Evolutionary conservation across 2,113 vertebrate genomes (phyloP), one percentile per base, ranked within the genome.

Genomic region (Cynocephalus volans): DNA sequence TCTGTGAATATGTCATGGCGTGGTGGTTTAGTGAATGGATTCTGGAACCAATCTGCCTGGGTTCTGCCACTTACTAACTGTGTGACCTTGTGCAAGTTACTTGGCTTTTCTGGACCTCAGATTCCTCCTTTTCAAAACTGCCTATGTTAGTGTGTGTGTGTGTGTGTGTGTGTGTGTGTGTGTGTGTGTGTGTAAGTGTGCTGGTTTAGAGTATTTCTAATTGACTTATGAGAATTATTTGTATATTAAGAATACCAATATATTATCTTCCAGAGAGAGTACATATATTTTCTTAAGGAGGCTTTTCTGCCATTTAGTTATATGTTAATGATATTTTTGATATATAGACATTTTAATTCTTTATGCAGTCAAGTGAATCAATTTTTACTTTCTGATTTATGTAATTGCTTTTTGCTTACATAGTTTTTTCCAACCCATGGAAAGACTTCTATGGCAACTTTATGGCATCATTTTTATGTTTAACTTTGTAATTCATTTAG

Each of bases 401-500:
- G 41, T 17, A 79, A 45, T 88, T 94, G 31, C 8, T 52, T 82
- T 88, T 87, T 67, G 26, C 18, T 88, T 88, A 28, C 9, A 60
- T 36, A 83, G 6, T 58, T 88, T 91, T 65, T 33, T 75, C n/a
- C 41, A 76, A 86, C 31, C 28, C 31, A 56, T 41, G 9, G 48
- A 76, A 24, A 80, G 3, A 73, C 60, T 50, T 73, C 31, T 70
- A 18, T 62, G 36, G 9, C 70, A 95, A 77, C 28, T 69, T 95
- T 56, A 65, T 52, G 4, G 24, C 6, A 14, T 80, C 12, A 52
- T 31, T 95, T 67, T 90, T 86, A 77, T 5, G 45, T 31, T 60
- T 50, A 76, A 62, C n/a, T 24, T 96, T 87, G n/a, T 84, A 33
- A 70, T 82, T 41, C 31, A 76, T n/a, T 84, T 76, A 88, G 9